These are phyloP conservation scores for Pocillopora verrucosa DNA, from an alignment of 64 coral and sea anemone genomes.

Conservation along the genomic window DNA sequence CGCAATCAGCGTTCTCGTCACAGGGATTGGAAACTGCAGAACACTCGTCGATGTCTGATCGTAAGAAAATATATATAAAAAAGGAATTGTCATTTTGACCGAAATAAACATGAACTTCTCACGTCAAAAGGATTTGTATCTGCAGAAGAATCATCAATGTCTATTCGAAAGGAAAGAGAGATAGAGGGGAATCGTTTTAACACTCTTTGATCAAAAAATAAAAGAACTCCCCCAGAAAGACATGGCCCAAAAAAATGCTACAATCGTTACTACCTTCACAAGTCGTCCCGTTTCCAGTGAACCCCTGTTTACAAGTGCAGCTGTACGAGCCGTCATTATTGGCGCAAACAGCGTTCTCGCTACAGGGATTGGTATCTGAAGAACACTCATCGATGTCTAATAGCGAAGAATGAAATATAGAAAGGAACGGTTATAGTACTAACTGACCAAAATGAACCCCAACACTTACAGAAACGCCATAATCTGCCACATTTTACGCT, in stretches of 20 bases:
- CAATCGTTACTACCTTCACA: conserved; percentile 38
- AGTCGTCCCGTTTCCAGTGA: conserved; percentile 42
- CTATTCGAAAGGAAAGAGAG: not conserved
- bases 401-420: no score
- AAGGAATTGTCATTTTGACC: conserved; percentile 39
- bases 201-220: not conserved
- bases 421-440: no score
- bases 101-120: conserved; percentile 43
- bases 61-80: not conserved
- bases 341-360: conserved; percentile 33
- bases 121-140: not conserved
- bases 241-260: not conserved
- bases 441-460: no score
- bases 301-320: conserved; percentile 61
- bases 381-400: conserved; percentile 18
- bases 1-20: conserved; percentile 48
- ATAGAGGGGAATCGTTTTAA: not conserved
- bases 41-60: conserved; percentile 27
- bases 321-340: conserved; percentile 47
- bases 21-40: conserved; percentile 23
- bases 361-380: conserved; percentile 2
- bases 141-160: conserved; percentile 7
- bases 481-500: no score
- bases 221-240: not conserved
- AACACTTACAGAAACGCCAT: no score